Conservation (phyloP, 2,888 invertebrate species). For the Drosophila planitibia region DNA sequence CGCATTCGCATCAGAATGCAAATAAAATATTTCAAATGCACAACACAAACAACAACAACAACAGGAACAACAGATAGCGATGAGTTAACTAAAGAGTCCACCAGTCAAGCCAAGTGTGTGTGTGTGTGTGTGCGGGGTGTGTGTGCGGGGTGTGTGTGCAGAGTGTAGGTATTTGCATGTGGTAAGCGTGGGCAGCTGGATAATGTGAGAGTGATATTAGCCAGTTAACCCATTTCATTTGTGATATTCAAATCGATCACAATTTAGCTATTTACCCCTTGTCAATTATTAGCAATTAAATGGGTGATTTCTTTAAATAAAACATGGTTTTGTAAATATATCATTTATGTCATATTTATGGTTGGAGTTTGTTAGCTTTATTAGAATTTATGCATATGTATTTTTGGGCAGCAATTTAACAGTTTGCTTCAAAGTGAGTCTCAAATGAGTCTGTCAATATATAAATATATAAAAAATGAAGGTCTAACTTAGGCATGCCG, state of each 20-base stretch:
- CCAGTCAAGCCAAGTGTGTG: not conserved
- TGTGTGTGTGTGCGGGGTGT: not conserved
- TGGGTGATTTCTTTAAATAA: not conserved
- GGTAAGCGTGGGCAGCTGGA: not conserved
- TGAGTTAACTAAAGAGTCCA: not conserved
- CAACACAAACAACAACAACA: slow-evolving; percentile 34
- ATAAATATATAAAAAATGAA: not conserved
- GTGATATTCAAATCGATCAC: not conserved
- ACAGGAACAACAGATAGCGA: slow-evolving; percentile 38
- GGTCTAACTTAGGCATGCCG: not conserved
- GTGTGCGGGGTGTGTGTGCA: not conserved
- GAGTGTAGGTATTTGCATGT: not conserved
- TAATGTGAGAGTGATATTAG: not conserved
- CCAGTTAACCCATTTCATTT: not conserved
- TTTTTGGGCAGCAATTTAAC: not conserved
- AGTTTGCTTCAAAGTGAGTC: not conserved
- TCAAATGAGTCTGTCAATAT: not conserved
- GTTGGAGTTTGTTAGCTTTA: not conserved
- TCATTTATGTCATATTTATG: not conserved
- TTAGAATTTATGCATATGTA: accelerated
- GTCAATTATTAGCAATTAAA: not conserved
- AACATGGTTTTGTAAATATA: not conserved
- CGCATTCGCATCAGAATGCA: slow-evolving; percentile 81
- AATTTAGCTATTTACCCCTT: not conserved
- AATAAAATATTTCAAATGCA: slow-evolving; percentile 79